These are phyloP conservation scores for Lamprotornis superbus DNA, from an alignment of 2,113 vertebrate species.

Conservation along the genomic window DNA sequence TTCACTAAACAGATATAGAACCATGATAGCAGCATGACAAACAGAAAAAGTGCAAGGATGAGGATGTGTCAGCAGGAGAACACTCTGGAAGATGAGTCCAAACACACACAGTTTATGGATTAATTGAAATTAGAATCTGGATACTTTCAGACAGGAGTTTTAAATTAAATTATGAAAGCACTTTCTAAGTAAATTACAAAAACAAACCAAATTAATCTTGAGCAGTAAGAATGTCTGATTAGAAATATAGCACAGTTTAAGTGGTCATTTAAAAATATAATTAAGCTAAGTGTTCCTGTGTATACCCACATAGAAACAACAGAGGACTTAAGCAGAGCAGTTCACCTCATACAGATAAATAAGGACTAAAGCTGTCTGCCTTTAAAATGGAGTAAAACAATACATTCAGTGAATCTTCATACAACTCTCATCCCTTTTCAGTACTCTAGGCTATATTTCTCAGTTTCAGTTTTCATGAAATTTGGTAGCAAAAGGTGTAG, in stretches of 20 bases:
- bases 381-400: background rate
- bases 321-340: background rate
- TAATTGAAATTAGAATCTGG: background rate
- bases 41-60: background rate
- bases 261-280: background rate
- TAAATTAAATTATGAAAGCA: background rate
- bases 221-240: background rate
- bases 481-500: background rate
- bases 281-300: background rate
- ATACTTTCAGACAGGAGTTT: background rate
- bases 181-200: background rate
- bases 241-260: background rate
- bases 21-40: background rate
- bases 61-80: slow-evolving; percentile 1
- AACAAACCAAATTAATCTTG: background rate
- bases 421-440: background rate
- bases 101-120: background rate
- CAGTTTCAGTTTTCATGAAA: background rate
- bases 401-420: background rate
- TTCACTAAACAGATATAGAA: background rate
- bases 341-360: background rate
- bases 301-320: background rate
- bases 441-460: background rate
- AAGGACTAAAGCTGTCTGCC: background rate
- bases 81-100: background rate